Evolutionary conservation across 2,797 vertebrate genomes (phyloP).

Genomic region (Salmo trutta): DNA sequence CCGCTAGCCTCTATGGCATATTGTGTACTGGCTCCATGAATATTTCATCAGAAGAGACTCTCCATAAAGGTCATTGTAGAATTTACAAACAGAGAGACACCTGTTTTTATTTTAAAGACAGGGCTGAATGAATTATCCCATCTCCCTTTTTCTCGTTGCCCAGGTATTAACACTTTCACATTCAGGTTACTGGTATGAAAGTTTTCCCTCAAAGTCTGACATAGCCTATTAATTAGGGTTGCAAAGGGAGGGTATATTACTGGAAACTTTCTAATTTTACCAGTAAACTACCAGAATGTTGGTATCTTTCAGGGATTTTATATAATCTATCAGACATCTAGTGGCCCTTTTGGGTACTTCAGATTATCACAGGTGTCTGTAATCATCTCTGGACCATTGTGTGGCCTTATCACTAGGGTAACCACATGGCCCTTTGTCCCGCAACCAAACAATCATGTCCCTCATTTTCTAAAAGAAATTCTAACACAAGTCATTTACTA

Average conservation of each 20-base stretch:
- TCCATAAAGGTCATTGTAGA: slow-evolving; percentile 72
- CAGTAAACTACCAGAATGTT: too few relatives aligned
- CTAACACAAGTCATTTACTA: too few relatives aligned
- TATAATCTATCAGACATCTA: too few relatives aligned
- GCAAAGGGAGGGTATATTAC: neutral
- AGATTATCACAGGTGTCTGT: too few relatives aligned
- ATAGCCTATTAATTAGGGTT: neutral
- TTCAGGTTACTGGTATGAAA: neutral
- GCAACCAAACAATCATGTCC: too few relatives aligned
- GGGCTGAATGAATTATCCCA: slow-evolving; percentile 65
- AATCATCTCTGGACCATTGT: too few relatives aligned
- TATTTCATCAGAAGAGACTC: slow-evolving; percentile 72
- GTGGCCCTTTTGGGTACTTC: too few relatives aligned
- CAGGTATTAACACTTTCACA: slow-evolving; percentile 46
- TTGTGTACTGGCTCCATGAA: slow-evolving; percentile 68
- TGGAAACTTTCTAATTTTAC: too few relatives aligned
- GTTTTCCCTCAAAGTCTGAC: neutral
- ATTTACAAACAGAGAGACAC: slow-evolving; percentile 71
- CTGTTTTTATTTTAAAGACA: slow-evolving; percentile 65
- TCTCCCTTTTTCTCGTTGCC: slow-evolving; percentile 28
- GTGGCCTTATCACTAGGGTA: neutral
- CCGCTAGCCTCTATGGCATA: slow-evolving; percentile 64
- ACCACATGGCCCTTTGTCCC: too few relatives aligned
- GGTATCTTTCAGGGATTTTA: too few relatives aligned
- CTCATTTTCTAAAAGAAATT: too few relatives aligned